Base-by-base conservation (phyloP, 1,140 invertebrate species). In the Heliconius himera region DNA sequence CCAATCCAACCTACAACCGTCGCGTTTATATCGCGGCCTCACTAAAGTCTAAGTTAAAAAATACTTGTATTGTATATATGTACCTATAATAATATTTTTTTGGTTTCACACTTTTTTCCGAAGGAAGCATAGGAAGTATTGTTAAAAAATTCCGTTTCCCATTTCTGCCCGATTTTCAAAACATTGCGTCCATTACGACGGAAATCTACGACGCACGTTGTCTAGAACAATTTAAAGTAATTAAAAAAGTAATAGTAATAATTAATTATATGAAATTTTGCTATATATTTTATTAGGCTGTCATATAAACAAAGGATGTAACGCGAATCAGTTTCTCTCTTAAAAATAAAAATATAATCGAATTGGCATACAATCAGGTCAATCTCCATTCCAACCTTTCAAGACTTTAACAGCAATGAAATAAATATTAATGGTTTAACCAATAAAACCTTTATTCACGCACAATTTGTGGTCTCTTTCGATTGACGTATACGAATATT, bases 391-490 rank as follows among this genome's bases (percentile, higher is more conserved):
- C 73, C 73, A 73, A 79, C 78, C n/a, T 84, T 86, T 81, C 80
- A 76, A 81, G 75, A 70, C 77, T 87, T 87, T 78, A 82, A 85
- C 81, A 81, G 77, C 73, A 74, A 85, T 83, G 81, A 82, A 84
- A 89, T 88, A 86, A 85, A 87, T 87, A 85, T 86, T 85, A 89
- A 90, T 85, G 81, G 84, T 77, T 77, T 56, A 66, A 79, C 81
- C 82, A 84, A 89, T 90, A 88, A 90, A 88, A 84, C 77, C 83
- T 90, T 90, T 88, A 89, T 88, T 76, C 86, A 90, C 87, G 88
- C 82, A 84, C 84, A 87, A 89, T 88, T 85, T 84, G 71, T 77
- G 78, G 76, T 66, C n/a, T 82, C 73, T 80, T 79, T 86, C 70
- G 78, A 82, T 79, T 79, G 77, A 77, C 72, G 70, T 77, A 29